phyloP scores from a whole-genome alignment of 2,888 invertebrate species.

The Baronia brevicornis region DNA sequence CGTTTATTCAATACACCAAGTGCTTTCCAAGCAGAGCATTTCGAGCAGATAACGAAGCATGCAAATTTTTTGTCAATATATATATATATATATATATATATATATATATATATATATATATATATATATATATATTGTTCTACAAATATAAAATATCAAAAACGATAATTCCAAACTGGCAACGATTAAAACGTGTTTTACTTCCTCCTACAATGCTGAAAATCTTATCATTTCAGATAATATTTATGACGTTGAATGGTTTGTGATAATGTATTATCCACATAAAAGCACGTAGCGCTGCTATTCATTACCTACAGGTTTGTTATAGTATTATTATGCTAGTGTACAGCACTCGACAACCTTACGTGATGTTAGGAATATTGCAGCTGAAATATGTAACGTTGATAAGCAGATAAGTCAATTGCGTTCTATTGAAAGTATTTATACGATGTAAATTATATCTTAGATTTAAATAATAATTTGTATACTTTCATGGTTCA shows the following conservation, averaged over 20 bases:
- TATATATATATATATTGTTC: too few species aligned
- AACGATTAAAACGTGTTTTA: constrained; percentile 46
- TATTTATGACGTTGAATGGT: constrained; percentile 41
- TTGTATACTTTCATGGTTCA: too few species aligned
- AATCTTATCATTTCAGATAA: constrained; percentile 58
- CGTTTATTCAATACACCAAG: too few species aligned
- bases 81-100: too few species aligned
- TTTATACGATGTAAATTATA: constrained; percentile 1
- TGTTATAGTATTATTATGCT: constrained; percentile 16
- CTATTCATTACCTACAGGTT: constrained; percentile 17
- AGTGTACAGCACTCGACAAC: constrained; percentile 15
- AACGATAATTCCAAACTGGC: constrained; percentile 4
- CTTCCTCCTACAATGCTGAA: constrained; percentile 36
- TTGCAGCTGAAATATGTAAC: constrained; percentile 10
- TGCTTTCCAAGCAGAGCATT: not conserved
- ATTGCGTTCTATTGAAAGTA: constrained; percentile 6
- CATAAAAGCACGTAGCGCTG: constrained; percentile 33
- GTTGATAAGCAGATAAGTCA: constrained; percentile 10
- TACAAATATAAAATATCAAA: too few species aligned
- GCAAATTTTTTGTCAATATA: constrained; percentile 4
- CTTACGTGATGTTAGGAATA: constrained; percentile 18
- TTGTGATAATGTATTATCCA: constrained; percentile 40
- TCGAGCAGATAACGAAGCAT: constrained; percentile 3
- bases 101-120: too few species aligned
- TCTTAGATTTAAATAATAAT: not conserved